phyloP scores from a whole-genome alignment of 2,113 vertebrate genomes.

The Siphamia tubifer region DNA sequence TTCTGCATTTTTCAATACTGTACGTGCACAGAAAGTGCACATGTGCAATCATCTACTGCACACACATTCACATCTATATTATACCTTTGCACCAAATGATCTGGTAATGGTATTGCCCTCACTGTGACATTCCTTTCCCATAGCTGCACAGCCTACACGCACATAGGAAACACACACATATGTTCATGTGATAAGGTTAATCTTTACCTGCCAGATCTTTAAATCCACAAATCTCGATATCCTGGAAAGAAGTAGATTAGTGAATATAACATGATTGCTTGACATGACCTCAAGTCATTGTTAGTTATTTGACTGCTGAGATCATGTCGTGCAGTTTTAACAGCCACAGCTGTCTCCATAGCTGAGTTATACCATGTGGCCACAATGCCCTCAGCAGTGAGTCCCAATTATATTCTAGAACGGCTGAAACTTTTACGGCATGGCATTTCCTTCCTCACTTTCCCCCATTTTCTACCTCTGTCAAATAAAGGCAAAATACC shows the following conservation, averaged over 20 bases:
- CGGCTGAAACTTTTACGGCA: too few relatives aligned
- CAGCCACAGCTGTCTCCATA: too few relatives aligned
- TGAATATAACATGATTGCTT: neutral
- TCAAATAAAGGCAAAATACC: too few relatives aligned
- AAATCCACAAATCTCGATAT: slow-evolving; percentile 6
- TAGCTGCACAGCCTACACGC: neutral
- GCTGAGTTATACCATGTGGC: too few relatives aligned
- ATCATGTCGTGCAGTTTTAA: neutral
- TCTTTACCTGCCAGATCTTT: slow-evolving; percentile 16
- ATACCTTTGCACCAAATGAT: neutral
- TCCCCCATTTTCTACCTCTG: too few relatives aligned
- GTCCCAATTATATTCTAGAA: too few relatives aligned
- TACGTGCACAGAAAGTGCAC: slow-evolving; percentile 6
- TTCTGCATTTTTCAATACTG: slow-evolving; percentile 33
- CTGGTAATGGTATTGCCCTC: slow-evolving; percentile 2
- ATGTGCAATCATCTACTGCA: neutral
- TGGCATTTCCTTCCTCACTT: neutral
- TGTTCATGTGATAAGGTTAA: slow-evolving; percentile 14
- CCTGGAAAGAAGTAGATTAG: neutral
- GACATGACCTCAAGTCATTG: neutral
- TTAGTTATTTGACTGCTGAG: neutral
- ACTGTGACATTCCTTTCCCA: slow-evolving; percentile 14
- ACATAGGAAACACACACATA: neutral
- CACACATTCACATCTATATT: neutral
- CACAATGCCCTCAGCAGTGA: neutral